Evolutionary conservation across 2,113 vertebrate genomes (phyloP).

Genomic region (Dascyllus trimaculatus): DNA sequence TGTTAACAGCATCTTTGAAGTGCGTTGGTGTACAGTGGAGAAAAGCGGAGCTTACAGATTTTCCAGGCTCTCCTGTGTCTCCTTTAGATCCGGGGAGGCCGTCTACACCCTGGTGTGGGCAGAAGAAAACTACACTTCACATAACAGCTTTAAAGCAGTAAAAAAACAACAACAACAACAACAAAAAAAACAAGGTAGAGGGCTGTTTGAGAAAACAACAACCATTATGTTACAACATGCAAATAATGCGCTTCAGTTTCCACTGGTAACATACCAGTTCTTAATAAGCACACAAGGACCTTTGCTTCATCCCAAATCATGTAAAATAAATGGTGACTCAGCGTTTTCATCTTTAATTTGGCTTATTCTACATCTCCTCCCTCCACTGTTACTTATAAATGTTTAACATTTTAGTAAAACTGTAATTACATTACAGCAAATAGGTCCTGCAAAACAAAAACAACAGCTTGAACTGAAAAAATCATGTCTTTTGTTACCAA

Average conservation of each 20-base stretch:
- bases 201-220: background rate
- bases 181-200: background rate
- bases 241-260: background rate
- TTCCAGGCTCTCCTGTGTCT: slow-evolving; percentile 93
- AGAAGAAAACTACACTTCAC: background rate
- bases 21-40: background rate
- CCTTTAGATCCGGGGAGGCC: slow-evolving; percentile 94
- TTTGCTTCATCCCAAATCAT: background rate
- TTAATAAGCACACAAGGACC: background rate
- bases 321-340: too few species aligned
- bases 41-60: slow-evolving; percentile 86
- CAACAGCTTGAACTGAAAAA: background rate
- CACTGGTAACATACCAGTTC: slow-evolving; percentile 8
- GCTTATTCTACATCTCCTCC: too few species aligned
- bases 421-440: too few species aligned
- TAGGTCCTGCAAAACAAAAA: too few species aligned
- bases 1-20: background rate
- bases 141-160: slow-evolving; percentile 5
- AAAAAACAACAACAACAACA: too few species aligned
- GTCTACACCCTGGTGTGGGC: slow-evolving; percentile 89
- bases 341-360: too few species aligned
- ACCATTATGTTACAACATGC: background rate
- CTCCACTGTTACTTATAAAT: too few species aligned
- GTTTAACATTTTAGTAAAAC: too few species aligned
- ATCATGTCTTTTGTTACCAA: background rate